Evolutionary conservation across 2,797 vertebrate species (phyloP).

Genomic region (Ctenopoma multispine): DNA sequence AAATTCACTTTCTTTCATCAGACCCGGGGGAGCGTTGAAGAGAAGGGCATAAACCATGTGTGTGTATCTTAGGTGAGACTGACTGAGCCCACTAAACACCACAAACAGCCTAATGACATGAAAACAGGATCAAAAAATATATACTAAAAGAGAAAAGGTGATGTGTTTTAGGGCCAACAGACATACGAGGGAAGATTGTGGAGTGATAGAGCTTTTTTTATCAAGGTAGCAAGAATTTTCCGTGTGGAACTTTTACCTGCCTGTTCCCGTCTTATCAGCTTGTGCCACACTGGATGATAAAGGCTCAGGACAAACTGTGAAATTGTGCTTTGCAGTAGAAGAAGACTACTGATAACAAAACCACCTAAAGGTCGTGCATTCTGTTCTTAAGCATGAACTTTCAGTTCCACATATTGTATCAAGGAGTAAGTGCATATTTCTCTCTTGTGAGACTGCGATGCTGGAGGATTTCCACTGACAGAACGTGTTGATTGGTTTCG

Average conservation of each 20-base stretch:
- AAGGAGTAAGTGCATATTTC: neutral
- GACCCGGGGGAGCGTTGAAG: slow-evolving; percentile 29
- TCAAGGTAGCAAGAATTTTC: slow-evolving; percentile 32
- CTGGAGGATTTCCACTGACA: slow-evolving; percentile 15
- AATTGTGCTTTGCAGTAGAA: slow-evolving; percentile 31
- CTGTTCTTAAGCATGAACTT: neutral
- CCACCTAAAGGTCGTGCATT: slow-evolving; percentile 7
- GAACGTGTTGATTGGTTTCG: slow-evolving; percentile 52
- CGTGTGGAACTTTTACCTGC: slow-evolving; percentile 51
- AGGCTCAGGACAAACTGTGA: slow-evolving; percentile 37
- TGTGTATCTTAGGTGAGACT: slow-evolving; percentile 11
- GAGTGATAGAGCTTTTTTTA: slow-evolving; percentile 23
- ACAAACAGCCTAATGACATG: slow-evolving; percentile 16
- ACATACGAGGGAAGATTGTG: slow-evolving; percentile 27
- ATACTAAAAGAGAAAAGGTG: neutral
- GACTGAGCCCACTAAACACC: slow-evolving; percentile 47
- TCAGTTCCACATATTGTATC: neutral
- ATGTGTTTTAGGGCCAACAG: slow-evolving; percentile 4
- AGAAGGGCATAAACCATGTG: slow-evolving; percentile 26
- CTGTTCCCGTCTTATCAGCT: slow-evolving; percentile 51
- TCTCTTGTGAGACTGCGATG: neutral
- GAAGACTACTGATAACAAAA: slow-evolving; percentile 35
- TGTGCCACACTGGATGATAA: slow-evolving; percentile 46
- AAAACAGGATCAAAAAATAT: slow-evolving; percentile 16
- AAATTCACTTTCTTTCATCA: slow-evolving; percentile 49